Conservation (phyloP, 2,113 vertebrate species). For the Tringa solitaria region DNA sequence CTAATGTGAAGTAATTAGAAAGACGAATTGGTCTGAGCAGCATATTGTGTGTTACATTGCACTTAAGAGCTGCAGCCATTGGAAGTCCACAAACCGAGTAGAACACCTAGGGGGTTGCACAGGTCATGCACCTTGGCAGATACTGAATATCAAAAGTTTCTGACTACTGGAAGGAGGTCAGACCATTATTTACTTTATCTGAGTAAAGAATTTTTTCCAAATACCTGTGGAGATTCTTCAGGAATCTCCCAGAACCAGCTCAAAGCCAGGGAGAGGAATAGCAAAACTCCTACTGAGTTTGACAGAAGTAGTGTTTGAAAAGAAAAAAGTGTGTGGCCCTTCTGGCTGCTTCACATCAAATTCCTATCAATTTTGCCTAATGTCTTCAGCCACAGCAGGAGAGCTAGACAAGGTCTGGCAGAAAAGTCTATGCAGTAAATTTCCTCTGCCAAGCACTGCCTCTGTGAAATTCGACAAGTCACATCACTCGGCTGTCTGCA, state of each 20-base stretch:
- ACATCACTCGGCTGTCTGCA: not conserved
- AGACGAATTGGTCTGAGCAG: not conserved
- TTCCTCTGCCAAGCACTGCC: not conserved
- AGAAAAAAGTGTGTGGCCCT: not conserved
- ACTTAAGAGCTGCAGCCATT: not conserved
- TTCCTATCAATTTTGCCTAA: conserved; percentile 19
- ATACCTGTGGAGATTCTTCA: not conserved
- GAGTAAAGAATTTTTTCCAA: not conserved
- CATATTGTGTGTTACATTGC: fast-evolving
- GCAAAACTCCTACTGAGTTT: not conserved
- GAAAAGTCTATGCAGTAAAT: not conserved
- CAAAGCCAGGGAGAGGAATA: not conserved
- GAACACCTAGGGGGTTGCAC: not conserved
- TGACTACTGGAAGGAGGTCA: not conserved
- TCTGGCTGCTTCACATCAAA: conserved; percentile 3
- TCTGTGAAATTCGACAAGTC: not conserved
- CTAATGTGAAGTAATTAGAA: not conserved
- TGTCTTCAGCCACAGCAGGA: not conserved
- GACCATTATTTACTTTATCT: not conserved
- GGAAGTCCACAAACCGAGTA: not conserved
- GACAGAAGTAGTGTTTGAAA: not conserved
- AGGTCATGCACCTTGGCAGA: not conserved
- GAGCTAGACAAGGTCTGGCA: not conserved
- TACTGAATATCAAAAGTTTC: not conserved
- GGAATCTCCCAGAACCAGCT: not conserved